Conservation (phyloP, 64 coral and sea anemone genomes). For the Platygyra sinensis region DNA sequence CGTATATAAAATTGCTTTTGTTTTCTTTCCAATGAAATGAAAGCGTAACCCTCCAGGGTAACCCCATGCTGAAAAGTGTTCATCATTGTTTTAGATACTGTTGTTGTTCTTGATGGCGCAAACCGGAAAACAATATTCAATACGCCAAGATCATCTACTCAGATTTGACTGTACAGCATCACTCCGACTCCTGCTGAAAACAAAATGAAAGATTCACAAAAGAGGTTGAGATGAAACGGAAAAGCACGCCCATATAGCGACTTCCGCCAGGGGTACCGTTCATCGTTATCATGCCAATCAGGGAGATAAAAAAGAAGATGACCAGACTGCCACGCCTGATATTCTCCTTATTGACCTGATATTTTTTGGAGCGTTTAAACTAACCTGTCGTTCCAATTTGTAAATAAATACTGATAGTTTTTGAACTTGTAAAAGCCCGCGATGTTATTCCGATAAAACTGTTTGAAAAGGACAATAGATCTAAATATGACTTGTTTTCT, state of each 20-base stretch:
- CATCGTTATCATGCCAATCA: no score
- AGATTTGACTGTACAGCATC: background rate
- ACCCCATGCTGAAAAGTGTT: background rate
- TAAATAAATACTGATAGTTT: background rate
- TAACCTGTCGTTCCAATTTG: background rate
- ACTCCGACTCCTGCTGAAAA: background rate
- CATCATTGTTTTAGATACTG: background rate
- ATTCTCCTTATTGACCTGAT: no score
- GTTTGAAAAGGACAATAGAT: no score
- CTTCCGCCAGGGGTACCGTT: background rate
- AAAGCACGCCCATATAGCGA: background rate
- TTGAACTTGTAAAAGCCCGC: background rate
- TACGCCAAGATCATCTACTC: background rate
- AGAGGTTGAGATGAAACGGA: conserved; percentile 19
- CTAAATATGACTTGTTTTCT: no score
- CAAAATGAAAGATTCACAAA: conserved; percentile 12
- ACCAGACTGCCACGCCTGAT: no score
- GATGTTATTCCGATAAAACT: background rate
- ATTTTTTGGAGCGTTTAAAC: no score
- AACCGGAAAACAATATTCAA: conserved; percentile 12
- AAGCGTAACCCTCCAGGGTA: background rate
- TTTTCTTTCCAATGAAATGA: background rate
- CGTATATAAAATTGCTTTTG: background rate
- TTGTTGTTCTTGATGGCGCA: background rate
- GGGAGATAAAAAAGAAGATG: no score